Conservation (phyloP, 2,113 vertebrate species). For the Puntigrus tetrazona region DNA sequence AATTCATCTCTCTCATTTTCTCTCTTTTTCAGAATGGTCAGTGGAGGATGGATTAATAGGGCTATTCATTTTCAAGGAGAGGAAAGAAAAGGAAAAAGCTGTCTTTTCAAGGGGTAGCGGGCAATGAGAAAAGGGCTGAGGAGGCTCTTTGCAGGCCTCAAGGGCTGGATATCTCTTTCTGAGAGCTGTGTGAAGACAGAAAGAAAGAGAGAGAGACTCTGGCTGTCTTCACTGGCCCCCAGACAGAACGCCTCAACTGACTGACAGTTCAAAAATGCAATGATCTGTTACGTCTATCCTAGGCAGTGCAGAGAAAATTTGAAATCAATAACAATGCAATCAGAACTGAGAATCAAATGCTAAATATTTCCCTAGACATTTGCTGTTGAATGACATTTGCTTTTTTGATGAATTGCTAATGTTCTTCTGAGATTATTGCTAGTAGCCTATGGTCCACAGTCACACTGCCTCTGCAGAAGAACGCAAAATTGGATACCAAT, state of each 20-base stretch:
- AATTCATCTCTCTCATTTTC: constrained; percentile 7
- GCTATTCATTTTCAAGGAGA: constrained; percentile 48
- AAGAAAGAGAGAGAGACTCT: constrained; percentile 19
- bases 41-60: constrained; percentile 41
- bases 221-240: constrained; percentile 65
- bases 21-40: constrained; percentile 29
- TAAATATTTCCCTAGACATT: constrained; percentile 78
- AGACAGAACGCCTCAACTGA: constrained; percentile 75
- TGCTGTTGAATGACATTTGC: constrained; percentile 77
- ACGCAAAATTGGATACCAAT: background rate
- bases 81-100: constrained; percentile 27
- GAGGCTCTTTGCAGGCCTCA: constrained; percentile 56
- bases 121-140: constrained; percentile 40
- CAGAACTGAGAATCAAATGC: constrained; percentile 85
- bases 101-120: constrained; percentile 9
- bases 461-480: background rate
- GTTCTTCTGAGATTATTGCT: constrained; percentile 55
- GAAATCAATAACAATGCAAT: constrained; percentile 85
- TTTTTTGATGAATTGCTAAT: constrained; percentile 83
- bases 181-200: constrained; percentile 32
- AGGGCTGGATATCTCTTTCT: constrained; percentile 51
- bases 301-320: constrained; percentile 69
- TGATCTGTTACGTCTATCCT: constrained; percentile 79
- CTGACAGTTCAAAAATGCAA: constrained; percentile 79
- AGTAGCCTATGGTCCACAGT: background rate